Evolutionary conservation across 30 jellyfish, hydroid and myxozoan species (phyloP).

Genomic region (Thelohanellus kitauei): DNA sequence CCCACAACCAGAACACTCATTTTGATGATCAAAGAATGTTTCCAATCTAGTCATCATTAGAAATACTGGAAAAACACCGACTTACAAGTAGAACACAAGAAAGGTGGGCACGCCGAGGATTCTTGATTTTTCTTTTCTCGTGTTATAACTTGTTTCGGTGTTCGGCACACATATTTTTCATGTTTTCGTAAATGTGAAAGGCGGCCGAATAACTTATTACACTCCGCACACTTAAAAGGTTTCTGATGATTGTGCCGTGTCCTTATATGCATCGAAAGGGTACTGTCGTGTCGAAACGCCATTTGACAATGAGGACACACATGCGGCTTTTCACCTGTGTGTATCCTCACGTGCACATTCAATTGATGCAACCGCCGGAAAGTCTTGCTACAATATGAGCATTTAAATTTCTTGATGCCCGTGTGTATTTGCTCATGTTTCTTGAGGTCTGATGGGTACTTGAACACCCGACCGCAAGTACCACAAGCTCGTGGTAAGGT

Average conservation of each 20-base stretch:
- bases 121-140: no score
- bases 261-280: conserved; percentile 84
- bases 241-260: conserved; percentile 84
- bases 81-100: no score
- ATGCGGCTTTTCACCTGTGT: conserved; percentile 82
- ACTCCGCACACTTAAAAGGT: conserved; percentile 80
- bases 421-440: conserved; percentile 64
- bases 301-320: conserved; percentile 7
- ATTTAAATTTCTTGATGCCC: conserved; percentile 64
- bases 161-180: conserved; percentile 74
- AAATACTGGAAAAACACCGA: no score
- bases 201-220: conserved; percentile 74
- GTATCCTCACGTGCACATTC: conserved; percentile 70
- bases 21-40: no score
- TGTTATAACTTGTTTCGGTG: no score
- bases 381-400: conserved; percentile 49
- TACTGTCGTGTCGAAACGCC: conserved; percentile 56
- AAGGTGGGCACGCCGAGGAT: no score
- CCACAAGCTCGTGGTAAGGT: conserved; percentile 77
- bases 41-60: no score
- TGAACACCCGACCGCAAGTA: conserved; percentile 55
- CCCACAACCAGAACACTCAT: no score
- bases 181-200: conserved; percentile 93
- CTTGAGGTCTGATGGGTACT: conserved; percentile 74
- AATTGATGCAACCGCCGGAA: conserved; percentile 75